Conservation (phyloP, 1,140 invertebrate species). For the Venustaconcha ellipsiformis region DNA sequence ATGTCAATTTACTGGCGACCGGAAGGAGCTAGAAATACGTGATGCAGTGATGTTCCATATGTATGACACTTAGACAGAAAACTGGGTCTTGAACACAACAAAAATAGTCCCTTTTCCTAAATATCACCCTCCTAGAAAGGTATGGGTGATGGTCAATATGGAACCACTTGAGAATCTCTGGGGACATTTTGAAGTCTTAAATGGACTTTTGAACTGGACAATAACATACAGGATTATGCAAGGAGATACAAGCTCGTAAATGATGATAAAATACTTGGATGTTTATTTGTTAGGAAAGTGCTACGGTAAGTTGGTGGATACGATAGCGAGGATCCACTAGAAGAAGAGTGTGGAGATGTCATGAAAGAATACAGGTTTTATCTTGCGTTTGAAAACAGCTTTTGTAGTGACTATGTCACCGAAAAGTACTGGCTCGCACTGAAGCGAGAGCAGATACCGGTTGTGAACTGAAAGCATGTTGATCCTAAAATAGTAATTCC, state of each 20-base stretch:
- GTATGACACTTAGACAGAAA: conserved; percentile 29
- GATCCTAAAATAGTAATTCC: too few species aligned
- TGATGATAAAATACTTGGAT: conserved; percentile 71
- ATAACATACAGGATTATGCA: conserved; percentile 68
- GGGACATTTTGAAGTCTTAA: conserved; percentile 27
- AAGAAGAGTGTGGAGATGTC: conserved; percentile 41
- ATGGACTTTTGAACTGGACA: conserved; percentile 55
- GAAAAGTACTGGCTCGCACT: conserved; percentile 66
- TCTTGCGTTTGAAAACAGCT: conserved; percentile 66
- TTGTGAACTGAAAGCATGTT: conserved; percentile 50
- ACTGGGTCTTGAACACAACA: conserved; percentile 11
- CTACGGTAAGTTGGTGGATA: conserved; percentile 35
- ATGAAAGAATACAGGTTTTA: conserved; percentile 89
- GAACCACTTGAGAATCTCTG: conserved; percentile 48
- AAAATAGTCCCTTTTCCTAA: conserved; percentile 31
- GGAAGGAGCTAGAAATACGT: conserved; percentile 30
- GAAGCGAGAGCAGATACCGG: conserved; percentile 47
- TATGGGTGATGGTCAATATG: conserved; percentile 49
- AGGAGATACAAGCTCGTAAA: conserved; percentile 72
- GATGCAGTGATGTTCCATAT: conserved; percentile 59
- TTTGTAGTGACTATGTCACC: conserved; percentile 67
- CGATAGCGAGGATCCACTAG: conserved; percentile 29
- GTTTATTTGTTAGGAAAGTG: conserved; percentile 78
- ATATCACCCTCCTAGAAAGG: conserved; percentile 37
- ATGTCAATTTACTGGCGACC: conserved; percentile 51